Evolutionary conservation across 2,797 vertebrate genomes (phyloP).

Genomic region (Falco novaeseelandiae): DNA sequence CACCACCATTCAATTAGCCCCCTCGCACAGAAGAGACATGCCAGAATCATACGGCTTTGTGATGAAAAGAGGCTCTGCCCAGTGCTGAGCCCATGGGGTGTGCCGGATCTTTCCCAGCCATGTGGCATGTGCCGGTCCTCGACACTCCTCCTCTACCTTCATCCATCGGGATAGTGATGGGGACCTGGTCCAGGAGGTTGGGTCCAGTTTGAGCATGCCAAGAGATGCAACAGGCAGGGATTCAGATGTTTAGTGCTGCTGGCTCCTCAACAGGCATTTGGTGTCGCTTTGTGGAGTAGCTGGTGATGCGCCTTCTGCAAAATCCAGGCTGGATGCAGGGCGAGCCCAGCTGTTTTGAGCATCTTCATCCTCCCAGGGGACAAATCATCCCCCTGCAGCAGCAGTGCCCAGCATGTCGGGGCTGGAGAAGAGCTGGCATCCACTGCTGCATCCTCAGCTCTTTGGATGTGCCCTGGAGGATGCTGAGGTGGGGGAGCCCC

Average conservation of each 20-base stretch:
- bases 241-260: neutral
- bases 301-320: neutral
- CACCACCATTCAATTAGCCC: conserved; percentile 63
- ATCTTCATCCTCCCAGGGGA: neutral
- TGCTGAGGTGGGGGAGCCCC: neutral
- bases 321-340: neutral
- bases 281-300: neutral
- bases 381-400: too few species aligned
- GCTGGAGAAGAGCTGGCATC: neutral
- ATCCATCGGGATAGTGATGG: accelerated
- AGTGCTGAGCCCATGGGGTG: accelerated
- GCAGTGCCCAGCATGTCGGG: accelerated
- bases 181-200: neutral
- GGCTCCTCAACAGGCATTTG: neutral
- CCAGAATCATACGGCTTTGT: neutral
- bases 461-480: neutral
- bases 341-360: accelerated
- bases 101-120: neutral
- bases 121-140: accelerated
- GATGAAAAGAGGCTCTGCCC: neutral
- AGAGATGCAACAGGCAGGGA: neutral
- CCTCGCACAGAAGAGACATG: neutral
- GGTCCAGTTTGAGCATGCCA: accelerated
- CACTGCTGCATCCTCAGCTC: neutral
- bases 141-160: neutral